Conservation (phyloP, 30 jellyfish, hydroid and myxozoan species). For the Hydractinia symbiolongicarpus region DNA sequence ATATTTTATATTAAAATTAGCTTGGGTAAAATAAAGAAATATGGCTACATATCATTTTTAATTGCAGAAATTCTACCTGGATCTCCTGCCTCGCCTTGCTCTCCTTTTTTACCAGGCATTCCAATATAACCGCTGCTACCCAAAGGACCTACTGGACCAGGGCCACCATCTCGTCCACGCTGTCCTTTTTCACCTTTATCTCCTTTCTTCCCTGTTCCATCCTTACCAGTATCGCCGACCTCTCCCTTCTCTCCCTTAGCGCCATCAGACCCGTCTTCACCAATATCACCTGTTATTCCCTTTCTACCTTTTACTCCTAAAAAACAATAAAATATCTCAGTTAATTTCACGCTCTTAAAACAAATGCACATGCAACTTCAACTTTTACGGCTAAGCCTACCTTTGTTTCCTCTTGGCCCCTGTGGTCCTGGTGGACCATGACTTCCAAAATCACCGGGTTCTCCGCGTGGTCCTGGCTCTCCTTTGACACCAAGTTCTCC, state of each 20-base stretch:
- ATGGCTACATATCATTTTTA: too few relatives aligned
- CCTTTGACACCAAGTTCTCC: constrained; percentile 2
- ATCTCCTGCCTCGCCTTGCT: constrained; percentile 38
- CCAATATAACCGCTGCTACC: constrained; percentile 32
- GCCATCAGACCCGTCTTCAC: constrained; percentile 21
- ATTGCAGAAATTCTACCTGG: not conserved
- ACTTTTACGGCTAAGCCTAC: not conserved
- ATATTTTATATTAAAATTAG: not conserved
- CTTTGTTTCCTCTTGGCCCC: constrained; percentile 21
- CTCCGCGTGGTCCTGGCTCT: not conserved
- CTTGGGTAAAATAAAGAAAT: not conserved
- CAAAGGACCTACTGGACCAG: constrained; percentile 16
- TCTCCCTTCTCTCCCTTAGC: not conserved
- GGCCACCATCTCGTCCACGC: constrained; percentile 47
- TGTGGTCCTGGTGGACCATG: constrained; percentile 3
- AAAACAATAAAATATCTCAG: too few relatives aligned
- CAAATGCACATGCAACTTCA: too few relatives aligned
- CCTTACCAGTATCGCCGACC: constrained; percentile 13
- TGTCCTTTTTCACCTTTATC: constrained; percentile 59
- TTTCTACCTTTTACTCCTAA: too few relatives aligned
- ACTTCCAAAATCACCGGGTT: constrained; percentile 4
- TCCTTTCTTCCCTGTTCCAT: not conserved
- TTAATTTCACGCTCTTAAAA: too few relatives aligned
- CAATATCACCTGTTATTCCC: constrained; percentile 13
- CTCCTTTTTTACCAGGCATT: constrained; percentile 30